Base-by-base conservation (phyloP, 2,113 vertebrate genomes). In the Vulpes vulpes region DNA sequence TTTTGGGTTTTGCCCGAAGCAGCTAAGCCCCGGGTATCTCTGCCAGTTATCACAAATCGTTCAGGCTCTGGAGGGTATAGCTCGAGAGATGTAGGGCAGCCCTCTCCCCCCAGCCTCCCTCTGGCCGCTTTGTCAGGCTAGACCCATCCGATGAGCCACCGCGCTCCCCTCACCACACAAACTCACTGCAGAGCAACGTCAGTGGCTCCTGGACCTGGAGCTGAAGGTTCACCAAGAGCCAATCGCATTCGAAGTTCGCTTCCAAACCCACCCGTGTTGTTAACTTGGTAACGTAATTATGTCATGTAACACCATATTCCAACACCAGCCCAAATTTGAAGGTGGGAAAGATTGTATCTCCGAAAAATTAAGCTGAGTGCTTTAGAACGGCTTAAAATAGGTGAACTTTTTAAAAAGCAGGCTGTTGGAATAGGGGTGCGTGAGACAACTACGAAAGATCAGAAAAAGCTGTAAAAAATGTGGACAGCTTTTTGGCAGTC, bases 401-500 rank as follows among this genome's bases (percentile, higher is more conserved):
- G 65, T 93, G 25, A 67, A n/a, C 74, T 35, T 15, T 38, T 85
- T 3, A 7, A 25, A 27, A 80, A 87, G 17, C 35, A 84, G 62
- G 2, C 60, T 91, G 27, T 74, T 74, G 38, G 89, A 93, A 83
- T 25, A 73, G 15, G 25, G 38, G 4, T 89, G 35, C 32, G 5
- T 80, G 23, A 97, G 65, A 71, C 19, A 90, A 95, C 22, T 73
- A 5, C n/a, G 55, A 94, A 91, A 84, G 27, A 65, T 64, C 43
- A 67, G 67, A 92, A 88, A 97, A 94, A 84, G 51, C 60, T 89
- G 17, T 60, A 84, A 85, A 97, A 94, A 86, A 87, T 15, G 22
- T 59, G 19, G 92, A 94, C 60, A 87, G 62, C 57, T 74, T 95
- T 94, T 93, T 65, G 85, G 53, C 93, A 86, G 91, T 38, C 11